Evolutionary conservation across 1,140 invertebrate genomes (phyloP), one percentile per base, ranked within the genome.

Genomic region (Ladona fulva): DNA sequence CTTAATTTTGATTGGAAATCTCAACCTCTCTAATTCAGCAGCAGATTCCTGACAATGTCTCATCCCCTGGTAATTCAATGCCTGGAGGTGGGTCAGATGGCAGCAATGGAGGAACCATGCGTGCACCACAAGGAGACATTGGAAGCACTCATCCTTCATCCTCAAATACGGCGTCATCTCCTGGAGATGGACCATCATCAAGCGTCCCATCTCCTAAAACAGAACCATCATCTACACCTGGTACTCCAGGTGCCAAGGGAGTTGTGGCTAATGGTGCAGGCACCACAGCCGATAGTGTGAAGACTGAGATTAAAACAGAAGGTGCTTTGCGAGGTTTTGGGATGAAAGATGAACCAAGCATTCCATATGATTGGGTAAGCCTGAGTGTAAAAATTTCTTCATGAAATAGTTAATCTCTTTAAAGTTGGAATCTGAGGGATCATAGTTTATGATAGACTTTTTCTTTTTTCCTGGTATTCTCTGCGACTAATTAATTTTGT

Each of bases 321-420:
- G 81, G 52, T 19, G n/a, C n/a, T 16, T 16, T 66, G 16, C 14
- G 52, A 22, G 12, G 5, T 66, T 22, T 66, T 19, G 52, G 3
- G n/a, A 66, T 83, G 0, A 92, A 91, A 83, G 91, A 92, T 82
- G 91, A 92, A 82, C 90, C 92, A 82, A 92, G 92, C 80, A 92
- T 94, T 82, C 92, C 93, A 8, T 94, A 94, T 81, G 93, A 94
- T 82, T 95, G 93, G 93, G 89, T 89, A 84, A 85, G 83, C n/a
- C n/a, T n/a, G n/a, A n/a, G n/a, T n/a, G n/a, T n/a, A n/a, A n/a
- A n/a, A n/a, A n/a, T n/a, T n/a, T n/a, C n/a, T n/a, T n/a, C n/a
- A n/a, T n/a, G n/a, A n/a, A n/a, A n/a, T n/a, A n/a, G n/a, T n/a
- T n/a, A n/a, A n/a, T n/a, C n/a, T n/a, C n/a, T n/a, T n/a, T n/a